Base-by-base conservation (phyloP, 2,113 vertebrate species). In the Tetrax tetrax region DNA sequence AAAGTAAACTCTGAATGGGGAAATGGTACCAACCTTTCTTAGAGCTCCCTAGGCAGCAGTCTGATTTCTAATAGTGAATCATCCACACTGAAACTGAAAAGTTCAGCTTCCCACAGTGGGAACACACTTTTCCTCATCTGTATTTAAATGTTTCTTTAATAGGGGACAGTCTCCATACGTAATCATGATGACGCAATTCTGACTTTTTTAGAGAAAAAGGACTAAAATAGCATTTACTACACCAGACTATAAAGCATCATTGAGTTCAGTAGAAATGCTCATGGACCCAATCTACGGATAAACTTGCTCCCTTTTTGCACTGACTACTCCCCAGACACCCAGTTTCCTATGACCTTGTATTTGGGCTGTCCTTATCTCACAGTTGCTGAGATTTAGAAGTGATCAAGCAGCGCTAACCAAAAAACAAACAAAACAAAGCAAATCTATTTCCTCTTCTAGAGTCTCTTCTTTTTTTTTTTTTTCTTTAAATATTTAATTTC, bases 241-340 rank as follows among this genome's bases (percentile, higher is more conserved):
- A 61, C 4, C 45, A 68, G 64, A 70, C 6, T 70, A 14, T 59
- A 61, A 90, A 77, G 33, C 5, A 1, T 17, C 5, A 2, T 9
- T 86, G 41, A 45, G 45, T 41, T 56, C 71, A 77, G 14, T 7
- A 89, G 74, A 74, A 87, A 35, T 2, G 1, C 51, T 82, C 57
- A 61, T 11, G 7, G 35, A 41, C 6, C 13, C 0, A 0, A 4
- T 31, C 11, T 38, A 5, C 11, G 18, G 37, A 70, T 43, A 63
- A 92, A 69, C 29, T 53, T 56, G 35, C 21, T 27, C 28, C 16
- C 15, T n/a, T 76, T 72, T 65, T 57, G 14, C n/a, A 17, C 11
- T 50, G 45, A 86, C 41, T 70, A 3, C 57, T 85, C 38, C 81
- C 16, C 61, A 75, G 33, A 57, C 22, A 68, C 8, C 5, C 21